Conservation (phyloP, 92 coral and sea anemone species). For the Zoanthus sansibaricus region DNA sequence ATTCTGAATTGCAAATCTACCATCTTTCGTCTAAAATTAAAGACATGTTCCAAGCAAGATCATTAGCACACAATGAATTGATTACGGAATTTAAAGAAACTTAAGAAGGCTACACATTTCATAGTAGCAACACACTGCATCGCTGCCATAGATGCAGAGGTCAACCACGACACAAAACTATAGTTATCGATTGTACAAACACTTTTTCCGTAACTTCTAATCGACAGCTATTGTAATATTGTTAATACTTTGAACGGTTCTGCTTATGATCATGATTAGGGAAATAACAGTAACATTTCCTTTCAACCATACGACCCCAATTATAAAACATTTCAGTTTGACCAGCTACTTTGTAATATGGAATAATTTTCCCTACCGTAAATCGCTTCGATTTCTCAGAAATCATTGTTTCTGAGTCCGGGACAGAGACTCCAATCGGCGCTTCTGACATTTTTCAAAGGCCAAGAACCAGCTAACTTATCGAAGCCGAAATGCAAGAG, state of each 20-base stretch:
- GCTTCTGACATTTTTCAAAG: constrained; percentile 54
- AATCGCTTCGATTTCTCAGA: constrained; percentile 99
- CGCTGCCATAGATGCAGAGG: constrained; percentile 17
- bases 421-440: constrained; percentile 91
- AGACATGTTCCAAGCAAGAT: background rate
- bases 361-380: constrained; percentile 80
- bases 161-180: constrained; percentile 21
- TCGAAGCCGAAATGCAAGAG: constrained; percentile 15
- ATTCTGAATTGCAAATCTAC: background rate
- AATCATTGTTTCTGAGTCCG: constrained; percentile 98
- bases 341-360: background rate
- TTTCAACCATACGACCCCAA: background rate
- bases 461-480: constrained; percentile 12
- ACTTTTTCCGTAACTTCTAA: background rate
- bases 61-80: background rate
- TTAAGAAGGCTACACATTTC: background rate
- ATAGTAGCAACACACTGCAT: background rate
- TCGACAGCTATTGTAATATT: constrained; percentile 18
- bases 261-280: constrained; percentile 33
- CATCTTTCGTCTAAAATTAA: background rate
- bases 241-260: constrained; percentile 10
- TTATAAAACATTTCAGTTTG: background rate
- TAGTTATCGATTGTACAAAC: constrained; percentile 8
- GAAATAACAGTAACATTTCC: constrained; percentile 25
- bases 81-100: constrained; percentile 14